Percentiles rank a stretch among this genome's conserved stretches.
Evolutionary conservation across 2,888 invertebrate genomes (phyloP).

Genomic region (Andricus curvator): DNA sequence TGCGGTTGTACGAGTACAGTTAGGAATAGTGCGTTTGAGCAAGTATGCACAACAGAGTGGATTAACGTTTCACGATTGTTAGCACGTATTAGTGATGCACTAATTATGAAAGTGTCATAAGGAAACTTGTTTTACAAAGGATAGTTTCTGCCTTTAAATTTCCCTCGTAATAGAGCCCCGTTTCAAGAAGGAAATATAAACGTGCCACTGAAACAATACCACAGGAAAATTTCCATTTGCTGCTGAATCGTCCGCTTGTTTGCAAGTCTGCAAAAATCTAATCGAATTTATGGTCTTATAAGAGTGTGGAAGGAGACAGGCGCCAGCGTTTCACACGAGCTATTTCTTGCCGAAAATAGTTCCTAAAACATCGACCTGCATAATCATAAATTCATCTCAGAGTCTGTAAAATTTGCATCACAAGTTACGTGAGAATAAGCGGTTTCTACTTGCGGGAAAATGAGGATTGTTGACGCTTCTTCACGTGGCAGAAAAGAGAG

Average conservation of each 20-base stretch:
- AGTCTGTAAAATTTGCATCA: not conserved
- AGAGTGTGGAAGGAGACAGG: conserved; percentile 31
- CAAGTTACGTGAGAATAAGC: not conserved
- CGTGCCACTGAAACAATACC: not conserved
- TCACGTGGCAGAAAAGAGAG: not conserved
- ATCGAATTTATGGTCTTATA: conserved; percentile 46
- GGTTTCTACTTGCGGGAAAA: not conserved
- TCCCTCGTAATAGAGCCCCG: not conserved
- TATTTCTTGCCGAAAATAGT: conserved; percentile 8
- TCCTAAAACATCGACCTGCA: not conserved
- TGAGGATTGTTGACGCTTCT: not conserved
- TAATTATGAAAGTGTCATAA: conserved; percentile 17
- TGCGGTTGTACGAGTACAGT: conserved; percentile 19
- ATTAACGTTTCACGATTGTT: conserved; percentile 26
- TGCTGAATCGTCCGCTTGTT: conserved; percentile 2
- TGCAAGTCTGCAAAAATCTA: conserved; percentile 44
- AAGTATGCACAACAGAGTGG: not conserved
- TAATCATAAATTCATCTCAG: not conserved
- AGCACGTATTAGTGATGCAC: conserved; percentile 26
- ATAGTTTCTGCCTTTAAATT: not conserved
- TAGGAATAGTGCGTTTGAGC: conserved; percentile 20
- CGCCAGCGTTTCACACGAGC: conserved; percentile 20
- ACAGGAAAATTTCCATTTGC: conserved; percentile 51
- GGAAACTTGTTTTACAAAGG: not conserved
- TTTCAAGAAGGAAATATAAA: not conserved